Evolutionary conservation across 92 coral and sea anemone species (phyloP).

Genomic region (Parazoanthus swiftii): DNA sequence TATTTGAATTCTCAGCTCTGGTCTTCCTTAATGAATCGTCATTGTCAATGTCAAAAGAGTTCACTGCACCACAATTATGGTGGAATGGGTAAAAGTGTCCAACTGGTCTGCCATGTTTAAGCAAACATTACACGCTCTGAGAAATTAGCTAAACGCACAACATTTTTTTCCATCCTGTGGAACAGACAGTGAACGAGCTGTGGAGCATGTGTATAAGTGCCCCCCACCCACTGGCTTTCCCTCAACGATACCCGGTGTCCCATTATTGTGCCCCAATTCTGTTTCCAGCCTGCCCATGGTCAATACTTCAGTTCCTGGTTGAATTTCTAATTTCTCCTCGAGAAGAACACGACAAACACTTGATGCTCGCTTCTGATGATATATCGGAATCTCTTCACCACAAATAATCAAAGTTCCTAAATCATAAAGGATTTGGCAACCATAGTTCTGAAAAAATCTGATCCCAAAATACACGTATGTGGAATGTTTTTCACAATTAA

Average conservation of each 20-base stretch:
- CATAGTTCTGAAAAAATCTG: slow-evolving; percentile 30
- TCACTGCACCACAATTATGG: slow-evolving; percentile 37
- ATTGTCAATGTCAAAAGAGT: slow-evolving; percentile 12
- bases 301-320: slow-evolving; percentile 43
- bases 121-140: slow-evolving; percentile 36
- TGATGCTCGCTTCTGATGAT: slow-evolving; percentile 27
- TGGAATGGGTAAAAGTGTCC: slow-evolving; percentile 46
- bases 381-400: slow-evolving; percentile 30
- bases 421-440: slow-evolving; percentile 43
- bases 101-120: slow-evolving; percentile 35
- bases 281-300: slow-evolving; percentile 28
- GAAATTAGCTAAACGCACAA: slow-evolving; percentile 52
- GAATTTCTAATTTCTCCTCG: slow-evolving; percentile 31
- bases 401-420: slow-evolving; percentile 4
- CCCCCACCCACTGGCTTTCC: slow-evolving; percentile 12
- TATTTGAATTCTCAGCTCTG: neutral
- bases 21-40: neutral
- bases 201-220: neutral
- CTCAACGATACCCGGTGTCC: slow-evolving; percentile 46
- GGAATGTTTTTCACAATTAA: too few relatives aligned
- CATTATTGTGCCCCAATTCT: slow-evolving; percentile 35
- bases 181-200: slow-evolving; percentile 43
- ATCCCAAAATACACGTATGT: slow-evolving; percentile 28
- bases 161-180: slow-evolving; percentile 36
- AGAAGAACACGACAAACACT: slow-evolving; percentile 45